Percentiles rank a stretch among this genome's conserved stretches.
Evolutionary conservation across 2,888 invertebrate species (phyloP).

Genomic region (Caenorhabditis panamensis): DNA sequence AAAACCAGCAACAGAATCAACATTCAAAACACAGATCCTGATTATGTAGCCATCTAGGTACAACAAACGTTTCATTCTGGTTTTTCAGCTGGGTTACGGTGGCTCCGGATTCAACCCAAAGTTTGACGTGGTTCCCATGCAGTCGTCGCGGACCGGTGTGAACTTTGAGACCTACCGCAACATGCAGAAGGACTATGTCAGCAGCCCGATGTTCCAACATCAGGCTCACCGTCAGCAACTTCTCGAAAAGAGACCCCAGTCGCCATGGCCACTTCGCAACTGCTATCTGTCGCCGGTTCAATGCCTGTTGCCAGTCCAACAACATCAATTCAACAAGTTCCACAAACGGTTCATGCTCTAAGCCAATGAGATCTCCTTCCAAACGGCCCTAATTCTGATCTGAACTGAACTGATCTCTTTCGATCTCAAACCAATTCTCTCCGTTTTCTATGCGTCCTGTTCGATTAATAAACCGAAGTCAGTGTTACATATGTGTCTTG

Average conservation of each 20-base stretch:
- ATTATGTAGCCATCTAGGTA: background rate
- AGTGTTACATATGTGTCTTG: slow-evolving; percentile 4
- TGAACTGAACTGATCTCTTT: slow-evolving; percentile 3
- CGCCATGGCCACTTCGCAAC: slow-evolving; percentile 59
- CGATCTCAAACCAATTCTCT: slow-evolving; percentile 21
- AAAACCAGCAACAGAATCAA: background rate
- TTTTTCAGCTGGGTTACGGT: slow-evolving; percentile 46
- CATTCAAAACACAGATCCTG: background rate
- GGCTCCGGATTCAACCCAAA: slow-evolving; percentile 45
- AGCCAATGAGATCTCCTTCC: background rate
- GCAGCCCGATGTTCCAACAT: slow-evolving; percentile 26
- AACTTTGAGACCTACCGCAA: slow-evolving; percentile 46
- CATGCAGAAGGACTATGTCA: slow-evolving; percentile 47
- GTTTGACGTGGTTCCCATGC: slow-evolving; percentile 44
- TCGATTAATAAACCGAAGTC: slow-evolving; percentile 32
- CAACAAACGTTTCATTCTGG: no score
- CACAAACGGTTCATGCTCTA: slow-evolving; percentile 58
- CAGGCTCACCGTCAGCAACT: slow-evolving; percentile 24
- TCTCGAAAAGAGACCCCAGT: slow-evolving; percentile 55
- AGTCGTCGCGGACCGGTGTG: slow-evolving; percentile 24
- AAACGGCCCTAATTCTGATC: background rate
- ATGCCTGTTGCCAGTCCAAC: slow-evolving; percentile 59
- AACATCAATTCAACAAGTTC: slow-evolving; percentile 60
- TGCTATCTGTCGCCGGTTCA: slow-evolving; percentile 63
- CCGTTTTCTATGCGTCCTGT: slow-evolving; percentile 25